These are phyloP conservation scores for Coreoperca whiteheadi DNA, from an alignment of 2,113 vertebrate species.

Conservation along the genomic window DNA sequence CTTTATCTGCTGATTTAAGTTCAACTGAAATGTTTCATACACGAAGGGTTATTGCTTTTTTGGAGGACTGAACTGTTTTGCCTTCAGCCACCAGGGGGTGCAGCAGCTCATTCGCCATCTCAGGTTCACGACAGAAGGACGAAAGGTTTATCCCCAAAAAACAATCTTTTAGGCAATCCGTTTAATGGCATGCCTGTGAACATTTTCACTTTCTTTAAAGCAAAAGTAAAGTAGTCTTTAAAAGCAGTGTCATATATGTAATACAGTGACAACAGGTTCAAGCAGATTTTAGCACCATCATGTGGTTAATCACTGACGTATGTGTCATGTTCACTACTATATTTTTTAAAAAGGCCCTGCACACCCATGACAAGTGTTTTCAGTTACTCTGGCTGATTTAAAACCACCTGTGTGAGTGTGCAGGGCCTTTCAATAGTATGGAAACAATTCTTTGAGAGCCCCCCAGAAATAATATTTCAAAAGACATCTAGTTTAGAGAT, in stretches of 20 bases:
- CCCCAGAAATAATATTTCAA: neutral
- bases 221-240: neutral
- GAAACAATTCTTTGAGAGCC: neutral
- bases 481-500: neutral
- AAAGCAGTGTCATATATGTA: neutral
- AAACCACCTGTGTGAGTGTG: neutral
- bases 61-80: neutral
- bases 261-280: neutral
- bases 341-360: neutral
- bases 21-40: neutral
- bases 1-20: neutral
- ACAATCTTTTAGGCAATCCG: neutral
- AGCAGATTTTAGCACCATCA: constrained; percentile 37
- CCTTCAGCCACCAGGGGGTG: constrained; percentile 34
- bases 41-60: neutral
- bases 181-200: neutral
- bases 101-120: neutral
- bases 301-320: constrained; percentile 39
- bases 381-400: no score
- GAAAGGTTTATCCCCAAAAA: neutral
- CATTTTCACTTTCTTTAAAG: neutral
- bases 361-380: no score
- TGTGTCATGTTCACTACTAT: neutral
- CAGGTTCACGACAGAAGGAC: neutral
- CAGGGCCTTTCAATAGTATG: neutral